Evolutionary conservation across 1,140 invertebrate species (phyloP).

Genomic region (Brachionus calyciflorus): DNA sequence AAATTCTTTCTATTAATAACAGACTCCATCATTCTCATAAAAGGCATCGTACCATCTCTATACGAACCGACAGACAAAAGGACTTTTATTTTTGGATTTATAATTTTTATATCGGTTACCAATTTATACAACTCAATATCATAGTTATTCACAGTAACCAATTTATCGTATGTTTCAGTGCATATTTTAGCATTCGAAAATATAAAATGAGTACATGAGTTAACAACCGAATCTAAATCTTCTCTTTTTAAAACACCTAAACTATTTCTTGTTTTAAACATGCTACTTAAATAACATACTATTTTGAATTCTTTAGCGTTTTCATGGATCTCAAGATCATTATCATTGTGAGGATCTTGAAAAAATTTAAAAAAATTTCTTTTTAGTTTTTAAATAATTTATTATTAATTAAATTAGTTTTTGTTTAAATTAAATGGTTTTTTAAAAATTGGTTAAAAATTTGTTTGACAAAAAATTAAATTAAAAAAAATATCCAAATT

Average conservation of each 20-base stretch:
- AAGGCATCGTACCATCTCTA: background rate
- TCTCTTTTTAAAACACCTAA: background rate
- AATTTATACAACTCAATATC: background rate
- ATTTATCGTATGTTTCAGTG: background rate
- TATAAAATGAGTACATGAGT: constrained; percentile 17
- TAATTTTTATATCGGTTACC: background rate
- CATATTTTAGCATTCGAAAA: constrained; percentile 26
- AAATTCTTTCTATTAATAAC: constrained; percentile 22
- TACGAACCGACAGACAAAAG: background rate
- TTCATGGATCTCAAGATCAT: background rate
- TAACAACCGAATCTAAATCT: background rate
- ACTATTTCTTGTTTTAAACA: constrained; percentile 1
- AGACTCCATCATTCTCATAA: constrained; percentile 1
- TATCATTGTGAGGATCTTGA: too few relatives aligned
- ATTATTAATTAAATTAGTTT: background rate
- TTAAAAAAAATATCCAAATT: constrained; percentile 31
- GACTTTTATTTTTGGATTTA: background rate
- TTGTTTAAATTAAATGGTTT: too few relatives aligned
- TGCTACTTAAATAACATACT: constrained; percentile 14
- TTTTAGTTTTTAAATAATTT: background rate
- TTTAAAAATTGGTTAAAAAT: too few relatives aligned
- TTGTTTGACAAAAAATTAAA: background rate
- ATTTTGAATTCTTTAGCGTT: background rate
- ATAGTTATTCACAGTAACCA: background rate
- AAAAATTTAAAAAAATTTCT: background rate